Evolutionary conservation across 2,888 invertebrate genomes (phyloP), one percentile per base, ranked within the genome.

Genomic region (Xestia rhomboidea): DNA sequence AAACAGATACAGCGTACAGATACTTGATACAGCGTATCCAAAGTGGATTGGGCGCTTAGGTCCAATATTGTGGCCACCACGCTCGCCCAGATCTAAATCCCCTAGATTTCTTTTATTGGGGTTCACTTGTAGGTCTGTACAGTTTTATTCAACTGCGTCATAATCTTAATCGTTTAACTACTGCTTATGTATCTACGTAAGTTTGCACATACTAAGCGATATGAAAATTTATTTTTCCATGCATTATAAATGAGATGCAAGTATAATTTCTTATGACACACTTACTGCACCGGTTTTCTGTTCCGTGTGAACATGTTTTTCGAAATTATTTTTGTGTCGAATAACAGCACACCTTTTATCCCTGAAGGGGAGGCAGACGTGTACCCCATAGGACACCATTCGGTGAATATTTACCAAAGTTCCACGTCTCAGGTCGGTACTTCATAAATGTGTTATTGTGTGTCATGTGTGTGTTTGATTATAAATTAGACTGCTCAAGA

Each of bases 181-280:
- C 13, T 27, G 21, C 10, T 1, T 24, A 24, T 2, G 7, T 46
- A 41, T 51, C 10, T 15, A 57, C 4, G 11, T 21, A 73, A 34
- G 18, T 13, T 54, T 34, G 21, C 8, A 73, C 15, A 34, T 73
- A 15, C 38, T n/a, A 15, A 38, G 15, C 15, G 21, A 64, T 18
- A 64, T 38, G 18, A 27, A 73, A 27, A 11, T 34, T 18, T 1
- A 5, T 21, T 63, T 51, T 44, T n/a, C 30, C 6, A 27, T 18
- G 8, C 27, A 24, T 44, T 54, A 46, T 38, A 24, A 57, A 34
- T 34, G 6, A 4, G 34, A 34, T 41, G 77, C 57, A 41, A 77
- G 11, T 60, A 7, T 27, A 68, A 68, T 27, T 68, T 44, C 30
- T 51, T 63, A 44, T 63, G n/a, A 62, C 77, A 77, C 67, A 68